Percentiles rank a stretch among this genome's conserved stretches.
phyloP scores from a whole-genome alignment of 2,797 vertebrate genomes.

The Acanthurus leucopareius region DNA sequence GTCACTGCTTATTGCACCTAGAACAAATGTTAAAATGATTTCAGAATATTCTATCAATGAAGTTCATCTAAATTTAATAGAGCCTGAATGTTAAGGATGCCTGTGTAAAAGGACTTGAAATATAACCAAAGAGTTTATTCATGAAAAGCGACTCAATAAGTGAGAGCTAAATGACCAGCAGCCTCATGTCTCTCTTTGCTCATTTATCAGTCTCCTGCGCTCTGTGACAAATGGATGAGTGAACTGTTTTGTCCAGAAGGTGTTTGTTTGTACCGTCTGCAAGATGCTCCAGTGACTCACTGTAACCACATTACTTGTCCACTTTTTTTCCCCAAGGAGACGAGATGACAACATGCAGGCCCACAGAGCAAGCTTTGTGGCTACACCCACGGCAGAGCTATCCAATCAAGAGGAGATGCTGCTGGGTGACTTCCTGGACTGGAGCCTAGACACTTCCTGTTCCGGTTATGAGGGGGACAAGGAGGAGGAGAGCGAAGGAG shows the following conservation, averaged over 20 bases:
- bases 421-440: constrained; percentile 94
- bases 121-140: not conserved
- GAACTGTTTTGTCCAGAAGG: constrained; percentile 47
- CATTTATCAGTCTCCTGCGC: constrained; percentile 28
- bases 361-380: constrained; percentile 91
- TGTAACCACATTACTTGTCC: constrained; percentile 34
- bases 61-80: not conserved
- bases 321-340: constrained; percentile 83
- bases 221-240: not conserved
- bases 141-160: not conserved
- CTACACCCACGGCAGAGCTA: constrained; percentile 94
- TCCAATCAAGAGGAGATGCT: constrained; percentile 95
- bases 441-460: constrained; percentile 93
- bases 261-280: constrained; percentile 68
- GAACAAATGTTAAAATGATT: too few species aligned
- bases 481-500: constrained; percentile 92
- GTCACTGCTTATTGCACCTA: too few species aligned
- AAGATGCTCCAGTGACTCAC: constrained; percentile 60
- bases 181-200: constrained; percentile 18
- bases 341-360: constrained; percentile 90
- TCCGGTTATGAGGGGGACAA: constrained; percentile 96
- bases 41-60: too few species aligned
- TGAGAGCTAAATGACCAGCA: not conserved
- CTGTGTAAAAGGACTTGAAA: not conserved
- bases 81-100: not conserved